Conservation (phyloP, 1,140 invertebrate genomes). For the Drosophila kikkawai region DNA sequence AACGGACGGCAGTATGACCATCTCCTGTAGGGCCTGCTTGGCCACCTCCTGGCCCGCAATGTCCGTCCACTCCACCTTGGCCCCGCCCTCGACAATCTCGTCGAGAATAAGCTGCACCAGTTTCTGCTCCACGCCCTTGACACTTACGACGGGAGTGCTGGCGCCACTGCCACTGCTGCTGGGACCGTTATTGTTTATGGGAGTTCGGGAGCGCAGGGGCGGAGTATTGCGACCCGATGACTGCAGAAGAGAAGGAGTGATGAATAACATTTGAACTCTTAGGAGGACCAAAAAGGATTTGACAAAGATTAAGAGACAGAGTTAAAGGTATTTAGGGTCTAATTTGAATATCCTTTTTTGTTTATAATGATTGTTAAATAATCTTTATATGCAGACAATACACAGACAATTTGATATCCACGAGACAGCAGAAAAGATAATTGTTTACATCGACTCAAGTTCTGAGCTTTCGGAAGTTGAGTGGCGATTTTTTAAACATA, state of each 20-base stretch:
- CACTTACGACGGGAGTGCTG: constrained; percentile 85
- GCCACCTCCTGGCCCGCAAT: constrained; percentile 96
- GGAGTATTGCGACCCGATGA: constrained; percentile 86
- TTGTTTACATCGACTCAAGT: not conserved
- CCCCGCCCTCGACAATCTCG: constrained; percentile 91
- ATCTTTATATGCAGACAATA: not conserved
- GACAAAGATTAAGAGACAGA: not conserved
- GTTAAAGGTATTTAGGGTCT: too few species aligned
- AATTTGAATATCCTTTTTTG: not conserved
- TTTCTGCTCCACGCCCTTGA: constrained; percentile 95
- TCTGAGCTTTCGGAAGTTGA: not conserved
- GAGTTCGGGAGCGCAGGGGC: constrained; percentile 81
- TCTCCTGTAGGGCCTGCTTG: constrained; percentile 98
- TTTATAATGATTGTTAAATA: not conserved
- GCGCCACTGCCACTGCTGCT: constrained; percentile 85
- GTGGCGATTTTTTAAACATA: not conserved
- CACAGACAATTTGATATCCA: not conserved
- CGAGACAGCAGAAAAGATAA: not conserved
- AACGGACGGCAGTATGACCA: constrained; percentile 98
- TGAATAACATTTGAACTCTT: not conserved
- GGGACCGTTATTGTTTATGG: constrained; percentile 71
- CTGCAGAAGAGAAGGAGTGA: constrained; percentile 43
- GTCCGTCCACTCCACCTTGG: constrained; percentile 95
- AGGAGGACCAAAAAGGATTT: not conserved
- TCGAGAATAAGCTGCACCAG: constrained; percentile 92